These are phyloP conservation scores for Bombus confusus DNA, from an alignment of 1,140 invertebrate genomes.

Conservation along the genomic window DNA sequence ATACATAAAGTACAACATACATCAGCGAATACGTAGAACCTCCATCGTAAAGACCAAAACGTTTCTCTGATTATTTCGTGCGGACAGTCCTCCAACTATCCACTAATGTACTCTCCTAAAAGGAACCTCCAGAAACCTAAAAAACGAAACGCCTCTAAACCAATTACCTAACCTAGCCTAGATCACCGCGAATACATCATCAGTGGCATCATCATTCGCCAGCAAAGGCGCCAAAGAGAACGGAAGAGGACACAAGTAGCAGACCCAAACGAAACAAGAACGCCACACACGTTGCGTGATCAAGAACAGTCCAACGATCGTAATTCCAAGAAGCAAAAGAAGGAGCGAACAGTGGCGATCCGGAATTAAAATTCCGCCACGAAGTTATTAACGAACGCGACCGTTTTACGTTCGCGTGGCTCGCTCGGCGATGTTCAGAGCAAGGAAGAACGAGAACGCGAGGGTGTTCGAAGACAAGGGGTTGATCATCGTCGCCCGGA, in stretches of 20 bases:
- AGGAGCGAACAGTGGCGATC: not conserved
- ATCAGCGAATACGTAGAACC: not conserved
- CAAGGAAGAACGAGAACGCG: not conserved
- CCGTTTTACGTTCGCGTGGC: not conserved
- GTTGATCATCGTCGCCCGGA: constrained; percentile 40
- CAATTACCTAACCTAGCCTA: not conserved
- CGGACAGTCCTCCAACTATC: no score
- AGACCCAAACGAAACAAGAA: no score
- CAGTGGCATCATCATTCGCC: not conserved
- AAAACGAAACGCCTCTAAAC: not conserved
- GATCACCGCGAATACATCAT: not conserved
- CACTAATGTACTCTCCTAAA: no score
- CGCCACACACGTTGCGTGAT: not conserved
- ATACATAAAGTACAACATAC: not conserved
- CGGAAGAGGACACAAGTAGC: not conserved
- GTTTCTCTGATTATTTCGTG: not conserved
- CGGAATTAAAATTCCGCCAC: not conserved
- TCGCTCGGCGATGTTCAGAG: not conserved
- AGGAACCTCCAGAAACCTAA: not conserved
- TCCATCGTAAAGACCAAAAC: no score
- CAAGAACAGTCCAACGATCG: not conserved
- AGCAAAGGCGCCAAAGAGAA: not conserved
- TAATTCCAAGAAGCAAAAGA: not conserved
- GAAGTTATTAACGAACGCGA: constrained; percentile 28
- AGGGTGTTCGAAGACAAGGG: constrained; percentile 37